These are phyloP conservation scores for Ryuthela nishihirai DNA, from an alignment of 2,888 invertebrate species.

Conservation along the genomic window DNA sequence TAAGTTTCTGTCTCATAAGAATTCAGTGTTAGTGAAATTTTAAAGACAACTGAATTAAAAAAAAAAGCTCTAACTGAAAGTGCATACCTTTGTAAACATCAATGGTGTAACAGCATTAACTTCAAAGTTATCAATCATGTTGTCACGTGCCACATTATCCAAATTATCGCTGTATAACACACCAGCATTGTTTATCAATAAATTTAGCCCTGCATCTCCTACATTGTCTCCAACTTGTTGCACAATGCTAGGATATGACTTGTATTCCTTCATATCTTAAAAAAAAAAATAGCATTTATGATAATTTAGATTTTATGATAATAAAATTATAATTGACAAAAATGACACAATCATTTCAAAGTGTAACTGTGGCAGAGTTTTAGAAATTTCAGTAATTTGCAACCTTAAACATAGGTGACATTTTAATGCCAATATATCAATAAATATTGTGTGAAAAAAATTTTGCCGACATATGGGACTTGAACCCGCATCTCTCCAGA, in stretches of 20 bases:
- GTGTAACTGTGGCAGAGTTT: not conserved
- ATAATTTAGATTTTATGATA: not conserved
- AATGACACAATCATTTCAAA: too few species aligned
- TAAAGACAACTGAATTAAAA: too few species aligned
- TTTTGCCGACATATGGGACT: not conserved
- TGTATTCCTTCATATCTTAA: constrained; percentile 43
- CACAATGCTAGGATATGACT: constrained; percentile 1
- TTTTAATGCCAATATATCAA: not conserved
- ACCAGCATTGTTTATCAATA: constrained; percentile 86
- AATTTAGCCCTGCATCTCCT: constrained; percentile 69
- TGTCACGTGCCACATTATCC: constrained; percentile 64
- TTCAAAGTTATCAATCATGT: constrained; percentile 65
- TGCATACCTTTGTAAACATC: constrained; percentile 64
- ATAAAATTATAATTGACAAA: not conserved
- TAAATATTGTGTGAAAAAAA: not conserved
- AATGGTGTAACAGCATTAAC: constrained; percentile 78
- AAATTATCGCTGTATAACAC: constrained; percentile 53
- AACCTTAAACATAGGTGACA: too few species aligned
- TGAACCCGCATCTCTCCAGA: too few species aligned
- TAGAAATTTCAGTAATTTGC: not conserved
- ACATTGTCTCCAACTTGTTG: constrained; percentile 54
- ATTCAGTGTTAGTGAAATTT: too few species aligned
- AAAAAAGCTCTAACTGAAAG: too few species aligned
- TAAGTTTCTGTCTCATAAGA: too few species aligned
- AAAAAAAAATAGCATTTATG: not conserved